These are phyloP conservation scores for Solen grandis DNA, from an alignment of 1,140 invertebrate genomes.

Conservation along the genomic window DNA sequence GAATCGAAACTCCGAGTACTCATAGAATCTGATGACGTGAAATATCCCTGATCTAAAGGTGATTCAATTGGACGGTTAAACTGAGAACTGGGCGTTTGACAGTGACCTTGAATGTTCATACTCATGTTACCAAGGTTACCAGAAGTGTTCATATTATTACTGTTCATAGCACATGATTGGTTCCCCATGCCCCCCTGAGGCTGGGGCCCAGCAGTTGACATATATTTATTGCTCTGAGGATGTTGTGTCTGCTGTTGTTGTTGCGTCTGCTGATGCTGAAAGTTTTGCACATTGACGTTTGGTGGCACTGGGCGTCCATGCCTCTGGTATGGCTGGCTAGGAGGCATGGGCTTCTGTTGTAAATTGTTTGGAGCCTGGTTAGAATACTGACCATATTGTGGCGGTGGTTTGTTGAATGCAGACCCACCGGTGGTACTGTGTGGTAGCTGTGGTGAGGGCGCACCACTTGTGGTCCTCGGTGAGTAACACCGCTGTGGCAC, in stretches of 20 bases:
- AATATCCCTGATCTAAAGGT: conserved; percentile 75
- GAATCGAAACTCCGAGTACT: conserved; percentile 72
- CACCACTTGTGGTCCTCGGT: conserved; percentile 37
- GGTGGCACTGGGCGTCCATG: conserved; percentile 71
- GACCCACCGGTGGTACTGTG: conserved; percentile 45
- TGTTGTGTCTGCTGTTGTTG: too few species aligned
- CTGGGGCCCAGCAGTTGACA: conserved; percentile 43
- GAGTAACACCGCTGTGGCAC: conserved; percentile 49
- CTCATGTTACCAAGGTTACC: conserved; percentile 51
- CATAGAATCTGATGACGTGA: conserved; percentile 66
- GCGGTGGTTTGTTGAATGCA: conserved; percentile 43
- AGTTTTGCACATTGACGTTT: conserved; percentile 75
- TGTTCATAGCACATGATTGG: conserved; percentile 63
- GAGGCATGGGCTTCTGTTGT: conserved; percentile 23
- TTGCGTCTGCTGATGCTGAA: conserved; percentile 67
- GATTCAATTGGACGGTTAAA: conserved; percentile 66
- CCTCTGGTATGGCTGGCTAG: conserved; percentile 55
- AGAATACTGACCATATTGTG: conserved; percentile 51
- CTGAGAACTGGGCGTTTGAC: conserved; percentile 48
- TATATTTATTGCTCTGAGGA: conserved; percentile 41
- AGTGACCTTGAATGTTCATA: conserved; percentile 49
- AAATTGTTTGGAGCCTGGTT: conserved; percentile 22
- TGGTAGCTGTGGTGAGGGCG: conserved; percentile 44
- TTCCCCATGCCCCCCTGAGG: conserved; percentile 56
- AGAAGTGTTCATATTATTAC: conserved; percentile 55